Base-by-base conservation (phyloP, 1,140 invertebrate species). In the Agrypnia vestita region DNA sequence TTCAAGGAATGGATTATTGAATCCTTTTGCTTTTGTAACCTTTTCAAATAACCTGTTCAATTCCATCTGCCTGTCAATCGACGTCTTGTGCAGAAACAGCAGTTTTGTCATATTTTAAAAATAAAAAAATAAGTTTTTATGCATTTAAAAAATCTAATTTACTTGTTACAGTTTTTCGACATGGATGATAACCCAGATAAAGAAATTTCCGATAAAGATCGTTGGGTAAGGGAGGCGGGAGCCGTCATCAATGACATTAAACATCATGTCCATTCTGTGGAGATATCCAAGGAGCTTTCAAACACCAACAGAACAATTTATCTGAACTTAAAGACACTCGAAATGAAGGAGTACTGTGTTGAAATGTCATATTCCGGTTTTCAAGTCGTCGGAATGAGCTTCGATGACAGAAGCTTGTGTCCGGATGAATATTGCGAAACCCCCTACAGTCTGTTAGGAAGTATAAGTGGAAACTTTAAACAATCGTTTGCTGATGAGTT, bases 391-490 rank as follows among this genome's bases (percentile, higher is more conserved):
- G 94, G 94, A 13, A 89, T 91, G 59, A 86, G 89, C 61, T 93
- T 93, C 84, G 93, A 96, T 86, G 86, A 88, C 51, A 89, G 87
- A 11, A 89, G 88, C 46, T 83, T 88, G 4, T 86, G 89, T 0
- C 89, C 88, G 6, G 88, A 88, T 4, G 80, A 87, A 43, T 88
- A 87, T 84, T 97, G 93, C 84, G 96, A 97, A 87, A 97, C 96
- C 0, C 94, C 95, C 0, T 96, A 97, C 86, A 92, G 94, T 19
- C 86, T 97, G 13, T 86, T 97, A n/a, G 92, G 96, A 84, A 90
- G 88, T 82, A 91, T 96, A 4, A 97, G 96, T 86, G 92, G 93
- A 6, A 89, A 90, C 25, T 97, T 96, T 86, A 91, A 92, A 76
- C 89, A 93, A 79, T 94, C 94, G 0, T 97, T 97, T 86, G 92